These are phyloP conservation scores for Aromia moschata DNA, from an alignment of 2,888 invertebrate species.

Conservation along the genomic window DNA sequence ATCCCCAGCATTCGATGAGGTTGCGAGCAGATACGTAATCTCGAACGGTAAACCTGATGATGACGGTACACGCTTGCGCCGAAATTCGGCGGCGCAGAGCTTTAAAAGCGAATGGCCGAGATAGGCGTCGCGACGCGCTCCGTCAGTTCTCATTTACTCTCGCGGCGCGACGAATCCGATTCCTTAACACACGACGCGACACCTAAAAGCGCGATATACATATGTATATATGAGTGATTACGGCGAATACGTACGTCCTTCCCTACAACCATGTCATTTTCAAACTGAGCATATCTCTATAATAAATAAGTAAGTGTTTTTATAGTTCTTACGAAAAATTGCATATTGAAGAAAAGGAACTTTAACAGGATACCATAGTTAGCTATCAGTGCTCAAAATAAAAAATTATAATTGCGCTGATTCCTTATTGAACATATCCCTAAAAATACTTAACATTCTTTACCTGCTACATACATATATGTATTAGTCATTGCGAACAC, in stretches of 20 bases:
- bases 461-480: too few species aligned
- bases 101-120: slow-evolving; percentile 14
- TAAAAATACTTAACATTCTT: too few species aligned
- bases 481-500: too few species aligned
- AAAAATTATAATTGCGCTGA: too few species aligned
- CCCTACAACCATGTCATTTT: slow-evolving; percentile 12
- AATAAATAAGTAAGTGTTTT: slow-evolving; percentile 4
- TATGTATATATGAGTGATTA: too few species aligned
- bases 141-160: slow-evolving; percentile 17
- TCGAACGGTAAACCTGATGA: too few species aligned
- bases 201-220: background rate
- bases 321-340: too few species aligned
- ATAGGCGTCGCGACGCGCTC: slow-evolving; percentile 23
- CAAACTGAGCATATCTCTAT: slow-evolving; percentile 3
- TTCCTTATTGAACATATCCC: too few species aligned
- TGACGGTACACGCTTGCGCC: slow-evolving; percentile 36
- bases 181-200: background rate
- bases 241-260: background rate
- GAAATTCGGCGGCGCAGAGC: slow-evolving; percentile 19
- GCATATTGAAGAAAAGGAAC: too few species aligned
- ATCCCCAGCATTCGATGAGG: slow-evolving; percentile 9
- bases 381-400: too few species aligned
- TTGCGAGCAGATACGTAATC: slow-evolving; percentile 14
- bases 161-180: slow-evolving; percentile 13
- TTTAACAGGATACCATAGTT: too few species aligned